Percentiles rank a stretch among this genome's conserved stretches.
Conservation (phyloP, 2,888 invertebrate genomes). For the Lithophane semibrunnea region DNA sequence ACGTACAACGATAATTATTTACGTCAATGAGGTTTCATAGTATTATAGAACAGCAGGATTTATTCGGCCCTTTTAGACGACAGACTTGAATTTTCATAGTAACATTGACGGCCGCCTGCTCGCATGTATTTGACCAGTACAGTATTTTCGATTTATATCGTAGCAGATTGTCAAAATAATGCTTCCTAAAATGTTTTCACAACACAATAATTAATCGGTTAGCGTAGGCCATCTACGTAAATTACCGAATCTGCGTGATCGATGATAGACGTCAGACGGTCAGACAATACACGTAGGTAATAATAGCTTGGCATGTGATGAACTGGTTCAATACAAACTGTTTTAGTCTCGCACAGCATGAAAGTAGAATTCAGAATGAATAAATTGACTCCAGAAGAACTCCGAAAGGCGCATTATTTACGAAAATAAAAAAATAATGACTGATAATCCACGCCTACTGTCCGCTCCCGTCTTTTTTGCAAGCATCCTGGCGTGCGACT, state of each 20-base stretch:
- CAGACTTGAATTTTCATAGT: too few relatives aligned
- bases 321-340: constrained; percentile 22
- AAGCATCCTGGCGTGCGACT: constrained; percentile 72
- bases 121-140: too few relatives aligned
- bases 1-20: too few relatives aligned
- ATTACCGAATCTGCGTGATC: constrained; percentile 53
- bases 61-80: too few relatives aligned
- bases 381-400: constrained; percentile 58
- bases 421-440: constrained; percentile 70
- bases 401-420: constrained; percentile 73
- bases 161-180: too few relatives aligned
- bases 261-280: constrained; percentile 54
- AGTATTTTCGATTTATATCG: too few relatives aligned
- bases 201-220: constrained; percentile 43
- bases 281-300: constrained; percentile 29
- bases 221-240: constrained; percentile 23
- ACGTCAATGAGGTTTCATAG: too few relatives aligned
- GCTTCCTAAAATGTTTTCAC: neutral
- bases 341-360: constrained; percentile 51
- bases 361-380: constrained; percentile 24
- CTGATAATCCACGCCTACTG: constrained; percentile 78
- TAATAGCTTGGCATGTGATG: constrained; percentile 23
- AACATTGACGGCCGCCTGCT: too few relatives aligned
- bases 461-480: constrained; percentile 78
- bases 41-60: too few relatives aligned